phyloP scores from a whole-genome alignment of 2,888 invertebrate species.

The Operophtera brumata region DNA sequence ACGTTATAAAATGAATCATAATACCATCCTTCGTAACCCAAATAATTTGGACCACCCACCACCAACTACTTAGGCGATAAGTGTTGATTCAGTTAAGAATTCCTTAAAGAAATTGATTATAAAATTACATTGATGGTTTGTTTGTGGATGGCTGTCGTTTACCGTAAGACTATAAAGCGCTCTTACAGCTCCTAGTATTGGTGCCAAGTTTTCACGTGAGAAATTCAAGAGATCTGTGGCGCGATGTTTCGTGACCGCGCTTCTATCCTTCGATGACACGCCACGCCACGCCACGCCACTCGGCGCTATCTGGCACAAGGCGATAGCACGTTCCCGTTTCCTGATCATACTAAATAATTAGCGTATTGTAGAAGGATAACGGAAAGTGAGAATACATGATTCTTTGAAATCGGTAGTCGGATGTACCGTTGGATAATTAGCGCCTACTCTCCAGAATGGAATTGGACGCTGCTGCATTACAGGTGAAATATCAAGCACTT shows the following conservation, averaged over 20 bases:
- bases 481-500: constrained; percentile 16
- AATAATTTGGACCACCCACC: constrained; percentile 17
- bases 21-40: constrained; percentile 16
- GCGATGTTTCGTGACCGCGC: constrained; percentile 66
- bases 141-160: constrained; percentile 12
- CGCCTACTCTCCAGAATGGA: constrained; percentile 20
- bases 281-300: constrained; percentile 61
- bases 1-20: constrained; percentile 17
- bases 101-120: neutral
- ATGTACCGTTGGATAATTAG: constrained; percentile 32
- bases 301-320: constrained; percentile 69
- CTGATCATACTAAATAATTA: constrained; percentile 43
- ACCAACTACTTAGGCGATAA: neutral
- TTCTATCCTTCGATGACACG: constrained; percentile 61
- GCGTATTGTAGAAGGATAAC: constrained; percentile 25
- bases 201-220: constrained; percentile 30
- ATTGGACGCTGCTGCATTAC: constrained; percentile 20
- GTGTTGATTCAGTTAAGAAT: too few species aligned
- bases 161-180: constrained; percentile 20
- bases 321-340: constrained; percentile 63
- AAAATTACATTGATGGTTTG: constrained; percentile 6
- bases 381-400: constrained; percentile 20
- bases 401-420: constrained; percentile 24
- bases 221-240: constrained; percentile 24
- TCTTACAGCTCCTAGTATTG: constrained; percentile 14